Evolutionary conservation across 2,888 invertebrate species (phyloP).

Genomic region (Masnerella sp.): DNA sequence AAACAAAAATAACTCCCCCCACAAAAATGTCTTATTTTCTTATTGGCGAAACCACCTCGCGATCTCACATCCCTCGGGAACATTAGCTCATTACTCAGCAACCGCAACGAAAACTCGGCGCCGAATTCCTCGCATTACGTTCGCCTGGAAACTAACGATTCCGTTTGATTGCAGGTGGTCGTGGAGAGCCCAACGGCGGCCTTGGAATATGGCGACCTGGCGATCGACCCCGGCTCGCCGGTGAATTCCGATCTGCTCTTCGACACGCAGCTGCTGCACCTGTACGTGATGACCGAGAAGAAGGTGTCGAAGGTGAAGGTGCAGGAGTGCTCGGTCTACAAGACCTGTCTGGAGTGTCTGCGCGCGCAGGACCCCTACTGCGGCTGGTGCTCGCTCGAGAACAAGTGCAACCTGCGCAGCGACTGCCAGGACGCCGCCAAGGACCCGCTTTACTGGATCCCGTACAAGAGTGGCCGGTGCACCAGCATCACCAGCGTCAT

Average conservation of each 20-base stretch:
- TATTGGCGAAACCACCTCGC: no score
- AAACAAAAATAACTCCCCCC: no score
- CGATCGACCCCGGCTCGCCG: conserved; percentile 88
- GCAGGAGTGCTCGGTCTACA: conserved; percentile 94
- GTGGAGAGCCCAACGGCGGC: conserved; percentile 91
- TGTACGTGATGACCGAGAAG: conserved; percentile 95
- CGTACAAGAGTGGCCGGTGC: conserved; percentile 97
- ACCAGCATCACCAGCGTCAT: conserved; percentile 95
- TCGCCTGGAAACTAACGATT: no score
- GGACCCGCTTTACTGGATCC: conserved; percentile 96
- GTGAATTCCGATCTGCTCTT: conserved; percentile 95
- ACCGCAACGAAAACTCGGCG: conserved; percentile 34
- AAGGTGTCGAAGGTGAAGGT: conserved; percentile 96
- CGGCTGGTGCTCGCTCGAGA: conserved; percentile 98
- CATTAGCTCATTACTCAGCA: no score
- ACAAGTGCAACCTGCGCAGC: conserved; percentile 94
- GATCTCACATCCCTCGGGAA: no score
- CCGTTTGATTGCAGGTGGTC: conserved; percentile 84
- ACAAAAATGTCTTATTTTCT: no score
- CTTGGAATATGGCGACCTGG: conserved; percentile 93
- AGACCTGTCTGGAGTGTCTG: conserved; percentile 93
- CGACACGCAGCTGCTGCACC: conserved; percentile 92
- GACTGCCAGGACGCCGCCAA: conserved; percentile 95
- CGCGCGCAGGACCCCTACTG: conserved; percentile 97
- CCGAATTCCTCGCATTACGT: conserved; percentile 43